Base-by-base conservation (phyloP, 2,888 invertebrate species). In the Vanessa cardui region DNA sequence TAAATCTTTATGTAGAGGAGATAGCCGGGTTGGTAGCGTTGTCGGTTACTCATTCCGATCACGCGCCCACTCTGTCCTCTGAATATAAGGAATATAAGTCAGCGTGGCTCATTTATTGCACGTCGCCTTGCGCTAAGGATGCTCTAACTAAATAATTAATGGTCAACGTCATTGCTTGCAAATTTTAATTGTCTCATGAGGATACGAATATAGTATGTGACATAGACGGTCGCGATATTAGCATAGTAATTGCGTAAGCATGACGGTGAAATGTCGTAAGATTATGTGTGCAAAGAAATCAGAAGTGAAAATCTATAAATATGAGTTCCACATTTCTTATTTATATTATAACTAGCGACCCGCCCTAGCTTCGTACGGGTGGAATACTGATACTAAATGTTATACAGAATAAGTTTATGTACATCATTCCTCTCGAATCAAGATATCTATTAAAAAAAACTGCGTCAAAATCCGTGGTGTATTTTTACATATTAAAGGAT, bases 1-100 rank as follows among this genome's bases (percentile, higher is more conserved):
- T 92, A 90, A 92, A 92, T 92, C 92, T 92, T 89, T 90, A 89
- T 89, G 87, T 89, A 91, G 90, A 87, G 84, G 87, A 83, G 83
- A 85, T 85, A 85, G 81, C 78, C 77, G 78, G 82, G 79, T 79
- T 80, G 81, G 64, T 76, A 58, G 71, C 67, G 67, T 60, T 64
- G 72, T 76, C 78, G 76, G 81, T 85, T 83, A 85, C 83, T 82
- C 86, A 92, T 91, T 90, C 91, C 72, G 77, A 78, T 82, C 92
- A 91, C 92, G 92, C 82, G 85, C 85, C 76, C 83, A 80, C 85
- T 86, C 86, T 86, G 89, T 89, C 90, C 89, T 86, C 86, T 84
- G 89, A 90, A 91, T 90, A 90, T 89, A 89, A 87, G 88, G 85
- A 87, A 86, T 84, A 84, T 86, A 87, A 85, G 83, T 82, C 85